These are phyloP conservation scores for Enteromius radiatus DNA, from an alignment of 2,797 vertebrate species.

Conservation along the genomic window DNA sequence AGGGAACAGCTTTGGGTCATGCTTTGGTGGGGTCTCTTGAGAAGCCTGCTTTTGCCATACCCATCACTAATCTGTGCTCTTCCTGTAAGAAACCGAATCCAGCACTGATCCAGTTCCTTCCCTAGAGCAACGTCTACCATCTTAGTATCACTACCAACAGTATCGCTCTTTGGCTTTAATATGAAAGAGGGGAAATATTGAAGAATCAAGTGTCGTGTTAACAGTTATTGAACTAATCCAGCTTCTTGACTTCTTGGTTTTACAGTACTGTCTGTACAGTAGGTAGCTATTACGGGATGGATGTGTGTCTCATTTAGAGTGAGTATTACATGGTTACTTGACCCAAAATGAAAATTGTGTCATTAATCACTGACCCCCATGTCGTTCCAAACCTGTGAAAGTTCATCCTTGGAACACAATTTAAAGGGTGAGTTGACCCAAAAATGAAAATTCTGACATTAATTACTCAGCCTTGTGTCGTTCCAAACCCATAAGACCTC, in stretches of 20 bases:
- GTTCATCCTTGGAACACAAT: no score
- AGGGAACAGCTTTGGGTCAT: slow-evolving; percentile 50
- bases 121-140: slow-evolving; percentile 53
- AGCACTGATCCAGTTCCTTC: slow-evolving; percentile 60
- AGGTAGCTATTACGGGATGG: neutral
- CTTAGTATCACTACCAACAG: neutral
- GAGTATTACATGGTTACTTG: neutral
- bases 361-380: no score
- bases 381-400: no score
- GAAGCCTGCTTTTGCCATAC: slow-evolving; percentile 56
- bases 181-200: slow-evolving; percentile 36
- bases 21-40: slow-evolving; percentile 62
- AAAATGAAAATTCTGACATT: no score
- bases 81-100: slow-evolving; percentile 56
- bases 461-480: no score
- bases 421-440: no score
- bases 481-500: no score
- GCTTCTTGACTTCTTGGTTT: slow-evolving; percentile 48
- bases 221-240: slow-evolving; percentile 66
- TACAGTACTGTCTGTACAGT: neutral
- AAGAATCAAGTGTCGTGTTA: slow-evolving; percentile 64
- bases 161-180: slow-evolving; percentile 35
- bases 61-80: slow-evolving; percentile 58
- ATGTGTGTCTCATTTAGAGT: neutral
- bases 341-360: no score